Evolutionary conservation across 2,888 invertebrate genomes (phyloP), one percentile per base, ranked within the genome.

Genomic region (Drosophila anceps): DNA sequence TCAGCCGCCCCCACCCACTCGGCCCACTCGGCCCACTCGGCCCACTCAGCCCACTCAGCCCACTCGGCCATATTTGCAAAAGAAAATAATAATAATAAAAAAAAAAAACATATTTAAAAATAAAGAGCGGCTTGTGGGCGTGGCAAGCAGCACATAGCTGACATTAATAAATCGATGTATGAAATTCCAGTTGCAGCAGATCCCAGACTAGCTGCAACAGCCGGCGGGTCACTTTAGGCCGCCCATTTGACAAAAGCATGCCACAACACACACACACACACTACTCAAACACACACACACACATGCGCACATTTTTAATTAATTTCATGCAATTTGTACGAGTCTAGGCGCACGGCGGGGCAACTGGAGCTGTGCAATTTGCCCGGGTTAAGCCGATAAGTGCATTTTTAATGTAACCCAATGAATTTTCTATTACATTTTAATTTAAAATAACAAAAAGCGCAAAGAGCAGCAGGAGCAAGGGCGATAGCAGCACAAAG

Each of bases 401-500:
- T 86, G 89, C 85, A 89, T 87, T 86, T 86, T 86, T 86, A 88
- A 89, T 86, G 84, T 80, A 73, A 79, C 71, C 84, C 87, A 84
- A 84, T 89, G 87, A 89, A 86, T 89, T 86, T 85, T 86, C 85
- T 87, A 88, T 86, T 86, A 89, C 87, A 84, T 84, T 87, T 88
- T 88, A 86, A 86, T 86, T 86, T 86, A 88, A 86, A 87, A 86
- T 76, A 80, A 81, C 75, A 86, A 81, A 83, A 78, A 69, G 43
- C 61, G 29, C 9, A 10, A 6, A 8, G 27, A 7, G 24, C 6
- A n/a, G 33, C 12, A 10, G 35, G 12, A 20, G 57, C 15, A n/a
- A 43, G 24, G 12, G 13, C 15, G 20, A 64, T 31, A 61, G 59
- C n/a, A 15, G 33, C 39, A 27, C 24, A 24, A 24, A 24, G 24